Evolutionary conservation across 1,140 invertebrate genomes (phyloP), one percentile per base, ranked within the genome.

Genomic region (Tetragnatha versicolor): DNA sequence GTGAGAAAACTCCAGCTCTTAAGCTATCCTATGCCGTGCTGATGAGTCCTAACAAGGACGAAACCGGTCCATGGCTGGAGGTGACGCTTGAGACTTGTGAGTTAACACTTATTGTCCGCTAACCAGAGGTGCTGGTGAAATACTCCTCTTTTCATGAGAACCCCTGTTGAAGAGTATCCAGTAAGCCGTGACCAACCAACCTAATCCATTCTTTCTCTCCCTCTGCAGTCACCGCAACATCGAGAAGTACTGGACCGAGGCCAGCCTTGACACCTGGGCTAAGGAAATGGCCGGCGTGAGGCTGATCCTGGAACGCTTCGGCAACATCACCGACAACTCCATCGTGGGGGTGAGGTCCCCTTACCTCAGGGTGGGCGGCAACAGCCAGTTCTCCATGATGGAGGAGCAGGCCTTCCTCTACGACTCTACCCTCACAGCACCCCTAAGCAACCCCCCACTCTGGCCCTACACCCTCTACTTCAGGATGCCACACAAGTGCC

Each of bases 381-480:
- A 98, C 88, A 95, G 96, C 84, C 95, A 98, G 87, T 98, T 98
- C 87, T 95, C 93, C 69, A 98, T 98, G 95, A 97, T 97, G 94
- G 95, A 97, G 87, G 94, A 96, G 85, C 94, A 97, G 85, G 94
- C 94, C 20, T 98, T 98, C 89, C 87, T 97, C 9, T 98, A 97
- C 85, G 96, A 98, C 85, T 96, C 95, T 7, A 96, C 95, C n/a
- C 97, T 98, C 84, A 97, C 95, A 0, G 94, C 95, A 14, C 93
- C 95, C 3, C 88, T 97, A 17, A 94, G 92, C 80, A 95, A 97
- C 83, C 94, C 93, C 14, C 95, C 95, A 22, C 89, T 98, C 31
- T 98, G 95, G 95, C 96, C 95, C 5, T 98, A 97, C 89, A 98
- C 95, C 77, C 94, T 98, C 91, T 97, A 97, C 89, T 98, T 96